Percentiles rank a stretch among this genome's conserved stretches.
These are phyloP conservation scores for Notiomystis cincta DNA, from an alignment of 2,113 vertebrate genomes.

Conservation along the genomic window DNA sequence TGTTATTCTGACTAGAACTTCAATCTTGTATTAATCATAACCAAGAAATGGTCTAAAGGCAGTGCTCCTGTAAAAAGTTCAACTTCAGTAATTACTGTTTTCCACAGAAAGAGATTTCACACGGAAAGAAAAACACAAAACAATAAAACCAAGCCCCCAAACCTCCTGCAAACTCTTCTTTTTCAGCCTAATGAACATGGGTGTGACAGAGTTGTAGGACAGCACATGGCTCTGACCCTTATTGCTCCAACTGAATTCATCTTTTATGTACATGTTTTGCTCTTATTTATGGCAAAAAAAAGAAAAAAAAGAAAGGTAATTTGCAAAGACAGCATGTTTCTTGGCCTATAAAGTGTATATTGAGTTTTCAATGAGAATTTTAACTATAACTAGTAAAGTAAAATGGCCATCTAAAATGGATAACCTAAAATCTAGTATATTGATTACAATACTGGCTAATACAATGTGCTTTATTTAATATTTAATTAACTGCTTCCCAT, in stretches of 20 bases:
- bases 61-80: neutral
- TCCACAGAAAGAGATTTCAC: neutral
- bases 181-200: neutral
- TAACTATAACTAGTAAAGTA: neutral
- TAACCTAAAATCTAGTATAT: conserved; percentile 16
- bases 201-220: neutral
- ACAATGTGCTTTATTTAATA: conserved; percentile 56
- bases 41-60: neutral
- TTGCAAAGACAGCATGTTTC: neutral
- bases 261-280: neutral
- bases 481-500: conserved; percentile 63
- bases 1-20: neutral
- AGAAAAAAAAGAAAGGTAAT: neutral
- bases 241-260: neutral
- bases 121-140: neutral
- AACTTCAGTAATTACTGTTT: neutral
- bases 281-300: neutral
- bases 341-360: neutral
- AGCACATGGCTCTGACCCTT: neutral
- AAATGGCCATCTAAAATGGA: neutral
- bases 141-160: neutral
- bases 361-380: neutral
- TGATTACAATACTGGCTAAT: conserved; percentile 19
- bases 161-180: neutral
- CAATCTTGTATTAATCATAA: neutral